These are phyloP conservation scores for Drosophila testacea DNA, from an alignment of 2,888 invertebrate species.

Conservation along the genomic window DNA sequence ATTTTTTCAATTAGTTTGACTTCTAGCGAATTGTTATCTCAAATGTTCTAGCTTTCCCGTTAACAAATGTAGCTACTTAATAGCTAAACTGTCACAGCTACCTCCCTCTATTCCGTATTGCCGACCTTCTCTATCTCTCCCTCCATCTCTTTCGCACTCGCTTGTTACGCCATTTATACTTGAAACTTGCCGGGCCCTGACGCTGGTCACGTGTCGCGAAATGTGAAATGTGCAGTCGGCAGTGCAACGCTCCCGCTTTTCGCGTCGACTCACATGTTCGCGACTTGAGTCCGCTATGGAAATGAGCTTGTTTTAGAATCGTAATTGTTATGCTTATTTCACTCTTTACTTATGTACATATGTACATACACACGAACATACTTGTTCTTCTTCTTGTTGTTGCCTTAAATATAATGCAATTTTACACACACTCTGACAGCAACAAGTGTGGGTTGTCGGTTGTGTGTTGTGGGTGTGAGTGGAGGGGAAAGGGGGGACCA, in stretches of 20 bases:
- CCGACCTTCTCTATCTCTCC: not conserved
- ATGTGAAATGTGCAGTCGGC: slow-evolving; percentile 76
- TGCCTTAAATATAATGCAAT: slow-evolving; percentile 2
- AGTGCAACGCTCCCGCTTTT: slow-evolving; percentile 81
- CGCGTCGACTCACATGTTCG: slow-evolving; percentile 79
- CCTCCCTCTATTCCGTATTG: not conserved
- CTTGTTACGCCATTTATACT: slow-evolving; percentile 48
- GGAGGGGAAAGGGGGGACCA: too few species aligned
- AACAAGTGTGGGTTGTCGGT: not conserved
- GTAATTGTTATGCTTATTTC: slow-evolving; percentile 4
- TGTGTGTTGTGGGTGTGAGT: not conserved
- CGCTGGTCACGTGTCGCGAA: slow-evolving; percentile 71
- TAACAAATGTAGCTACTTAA: too few species aligned
- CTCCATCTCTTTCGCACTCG: not conserved
- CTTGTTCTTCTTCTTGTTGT: not conserved
- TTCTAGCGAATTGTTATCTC: too few species aligned
- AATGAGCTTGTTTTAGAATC: slow-evolving; percentile 46
- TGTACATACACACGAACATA: too few species aligned
- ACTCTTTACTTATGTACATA: too few species aligned
- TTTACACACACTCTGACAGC: not conserved
- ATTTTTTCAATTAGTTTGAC: too few species aligned
- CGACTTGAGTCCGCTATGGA: slow-evolving; percentile 72
- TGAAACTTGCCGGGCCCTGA: slow-evolving; percentile 40
- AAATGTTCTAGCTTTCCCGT: too few species aligned
- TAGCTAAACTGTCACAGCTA: not conserved